A percentile compares a stretch with the other conserved stretches of the same genome.
Conservation (phyloP, 1,140 invertebrate species). For the Scylla paramamosain region DNA sequence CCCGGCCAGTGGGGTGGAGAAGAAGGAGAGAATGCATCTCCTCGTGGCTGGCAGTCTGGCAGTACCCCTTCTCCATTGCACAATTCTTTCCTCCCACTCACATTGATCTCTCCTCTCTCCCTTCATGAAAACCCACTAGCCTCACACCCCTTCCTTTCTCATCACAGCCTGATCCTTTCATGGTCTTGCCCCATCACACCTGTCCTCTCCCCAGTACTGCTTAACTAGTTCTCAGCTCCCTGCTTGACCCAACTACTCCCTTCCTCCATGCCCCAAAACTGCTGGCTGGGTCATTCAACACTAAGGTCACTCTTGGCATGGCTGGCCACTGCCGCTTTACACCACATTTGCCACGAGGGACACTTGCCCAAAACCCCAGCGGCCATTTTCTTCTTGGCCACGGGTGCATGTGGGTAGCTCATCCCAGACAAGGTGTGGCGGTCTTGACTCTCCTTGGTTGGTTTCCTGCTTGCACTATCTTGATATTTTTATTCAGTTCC, state of each 20-base stretch:
- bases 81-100: neutral
- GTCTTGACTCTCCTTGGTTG: neutral
- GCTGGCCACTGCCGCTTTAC: neutral
- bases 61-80: neutral
- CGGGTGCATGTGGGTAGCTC: neutral
- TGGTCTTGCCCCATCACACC: too few species aligned
- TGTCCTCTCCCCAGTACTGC: neutral
- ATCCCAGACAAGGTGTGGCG: neutral
- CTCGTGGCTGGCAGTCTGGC: neutral
- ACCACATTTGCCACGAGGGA: neutral
- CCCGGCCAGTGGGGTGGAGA: neutral
- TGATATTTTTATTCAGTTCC: neutral
- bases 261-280: neutral
- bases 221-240: neutral
- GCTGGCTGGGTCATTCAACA: neutral
- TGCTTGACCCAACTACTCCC: neutral
- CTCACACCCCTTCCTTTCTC: too few species aligned
- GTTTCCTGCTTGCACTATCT: constrained; percentile 11
- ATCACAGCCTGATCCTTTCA: too few species aligned
- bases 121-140: neutral
- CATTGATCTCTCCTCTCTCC: neutral
- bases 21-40: constrained; percentile 13
- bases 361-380: neutral
- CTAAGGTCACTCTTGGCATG: constrained; percentile 8
- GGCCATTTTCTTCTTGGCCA: neutral